Evolutionary conservation across 2,888 invertebrate genomes (phyloP).

Genomic region (Azorinus chamasolen): DNA sequence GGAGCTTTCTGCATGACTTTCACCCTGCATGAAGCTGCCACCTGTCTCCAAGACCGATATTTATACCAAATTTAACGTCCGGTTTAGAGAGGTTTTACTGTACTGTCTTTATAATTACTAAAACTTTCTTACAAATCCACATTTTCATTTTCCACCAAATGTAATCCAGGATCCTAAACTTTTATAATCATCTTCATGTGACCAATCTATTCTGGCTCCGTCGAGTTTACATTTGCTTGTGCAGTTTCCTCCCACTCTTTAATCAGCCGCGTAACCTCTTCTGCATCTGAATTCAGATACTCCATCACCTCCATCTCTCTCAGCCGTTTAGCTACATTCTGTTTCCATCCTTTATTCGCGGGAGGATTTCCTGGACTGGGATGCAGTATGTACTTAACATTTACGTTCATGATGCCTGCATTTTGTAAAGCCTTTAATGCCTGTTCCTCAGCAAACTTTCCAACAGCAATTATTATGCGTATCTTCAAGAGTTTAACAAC

Average conservation of each 20-base stretch:
- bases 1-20: too few species aligned
- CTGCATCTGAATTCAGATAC: slow-evolving; percentile 63
- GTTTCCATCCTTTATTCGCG: slow-evolving; percentile 94
- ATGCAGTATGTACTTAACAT: slow-evolving; percentile 90
- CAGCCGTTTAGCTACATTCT: slow-evolving; percentile 90
- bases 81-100: too few species aligned
- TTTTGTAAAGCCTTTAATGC: slow-evolving; percentile 59
- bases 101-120: too few species aligned
- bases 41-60: too few species aligned
- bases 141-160: too few species aligned
- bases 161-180: too few species aligned
- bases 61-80: too few species aligned
- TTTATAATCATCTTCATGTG: too few species aligned
- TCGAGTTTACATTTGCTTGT: slow-evolving; percentile 35
- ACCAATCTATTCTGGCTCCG: too few species aligned
- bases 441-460: slow-evolving; percentile 86
- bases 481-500: slow-evolving; percentile 91
- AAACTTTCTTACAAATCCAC: too few species aligned
- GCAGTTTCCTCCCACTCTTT: slow-evolving; percentile 63
- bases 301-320: slow-evolving; percentile 88
- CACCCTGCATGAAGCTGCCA: too few species aligned
- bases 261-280: slow-evolving; percentile 56
- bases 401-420: slow-evolving; percentile 67
- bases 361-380: slow-evolving; percentile 93
- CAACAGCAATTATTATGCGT: slow-evolving; percentile 92